phyloP scores from a whole-genome alignment of 2,113 vertebrate genomes.

The Clupea harengus region DNA sequence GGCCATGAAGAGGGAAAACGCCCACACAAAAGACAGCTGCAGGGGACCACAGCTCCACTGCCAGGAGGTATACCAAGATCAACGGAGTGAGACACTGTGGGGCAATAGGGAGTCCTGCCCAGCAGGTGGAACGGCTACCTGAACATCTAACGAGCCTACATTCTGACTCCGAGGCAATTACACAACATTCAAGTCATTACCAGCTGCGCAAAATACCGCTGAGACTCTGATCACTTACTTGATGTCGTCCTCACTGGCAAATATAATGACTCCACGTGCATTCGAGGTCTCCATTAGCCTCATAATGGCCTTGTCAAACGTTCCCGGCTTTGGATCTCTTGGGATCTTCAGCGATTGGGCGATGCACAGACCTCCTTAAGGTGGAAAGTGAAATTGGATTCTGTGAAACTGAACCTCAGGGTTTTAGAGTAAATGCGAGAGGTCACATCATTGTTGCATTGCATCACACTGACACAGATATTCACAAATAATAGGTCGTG shows the following conservation, averaged over 20 bases:
- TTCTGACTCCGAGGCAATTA: not conserved
- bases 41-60: not conserved
- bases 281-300: conserved; percentile 79
- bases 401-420: conserved; percentile 30
- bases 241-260: conserved; percentile 80
- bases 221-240: conserved; percentile 61
- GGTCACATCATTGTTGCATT: not conserved
- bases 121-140: conserved; percentile 3
- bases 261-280: conserved; percentile 76
- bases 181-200: not conserved
- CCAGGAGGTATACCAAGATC: not conserved
- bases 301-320: conserved; percentile 75
- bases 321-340: conserved; percentile 74
- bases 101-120: not conserved
- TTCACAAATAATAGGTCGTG: no score
- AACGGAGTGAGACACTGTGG: not conserved
- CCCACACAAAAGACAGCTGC: not conserved
- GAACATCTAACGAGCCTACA: not conserved
- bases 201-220: not conserved
- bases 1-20: not conserved
- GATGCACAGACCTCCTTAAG: conserved; percentile 70
- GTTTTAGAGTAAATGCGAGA: not conserved
- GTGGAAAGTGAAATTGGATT: conserved; percentile 42
- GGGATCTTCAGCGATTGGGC: conserved; percentile 78
- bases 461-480: not conserved